Evolutionary conservation across 1,140 invertebrate species (phyloP), one percentile per base, ranked within the genome.

Genomic region (Sycophila sp.): DNA sequence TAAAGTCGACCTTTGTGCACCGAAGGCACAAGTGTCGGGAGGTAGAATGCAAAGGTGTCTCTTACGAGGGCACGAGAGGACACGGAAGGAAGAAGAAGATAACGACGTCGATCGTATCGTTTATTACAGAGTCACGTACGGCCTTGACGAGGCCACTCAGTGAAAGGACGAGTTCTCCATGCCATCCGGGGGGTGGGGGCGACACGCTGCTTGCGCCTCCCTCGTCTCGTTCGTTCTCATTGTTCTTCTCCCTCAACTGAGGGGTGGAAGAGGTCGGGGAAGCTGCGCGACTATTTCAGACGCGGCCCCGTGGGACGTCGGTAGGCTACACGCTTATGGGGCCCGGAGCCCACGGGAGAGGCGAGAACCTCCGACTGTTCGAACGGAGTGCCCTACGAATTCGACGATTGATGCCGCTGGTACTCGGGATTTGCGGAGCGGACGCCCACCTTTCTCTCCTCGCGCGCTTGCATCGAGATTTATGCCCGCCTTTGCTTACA

Each of bases 81-180:
- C 42, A 13, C 30, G 30, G 6, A 13, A 13, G 1, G 10, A 22
- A 26, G 30, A 32, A 56, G 28, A 19, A 19, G 32, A n/a, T 56
- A 56, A 36, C 32, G 53, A 36, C 53, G 15, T n/a, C 53, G 53
- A 56, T 36, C 53, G 30, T 56, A 56, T 34, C 30, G 53, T 56
- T 56, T 36, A 30, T 56, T 30, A 19, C n/a, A 19, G 17, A 30
- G 3, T 34, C 53, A 17, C 32, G 53, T 56, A 56, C 28, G 53
- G 34, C 53, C 53, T 56, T 56, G 53, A 36, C 28, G 53, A 56
- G 53, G 53, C 53, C 32, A 56, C 53, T 56, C 10, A n/a, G n/a
- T n/a, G n/a, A n/a, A n/a, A n/a, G n/a, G n/a, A n/a, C n/a, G n/a
- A n/a, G n/a, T n/a, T n/a, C n/a, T n/a, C n/a, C n/a, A n/a, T n/a